These are phyloP conservation scores for Lordiphosa andalusiaca DNA, from an alignment of 2,888 invertebrate genomes.

Conservation along the genomic window DNA sequence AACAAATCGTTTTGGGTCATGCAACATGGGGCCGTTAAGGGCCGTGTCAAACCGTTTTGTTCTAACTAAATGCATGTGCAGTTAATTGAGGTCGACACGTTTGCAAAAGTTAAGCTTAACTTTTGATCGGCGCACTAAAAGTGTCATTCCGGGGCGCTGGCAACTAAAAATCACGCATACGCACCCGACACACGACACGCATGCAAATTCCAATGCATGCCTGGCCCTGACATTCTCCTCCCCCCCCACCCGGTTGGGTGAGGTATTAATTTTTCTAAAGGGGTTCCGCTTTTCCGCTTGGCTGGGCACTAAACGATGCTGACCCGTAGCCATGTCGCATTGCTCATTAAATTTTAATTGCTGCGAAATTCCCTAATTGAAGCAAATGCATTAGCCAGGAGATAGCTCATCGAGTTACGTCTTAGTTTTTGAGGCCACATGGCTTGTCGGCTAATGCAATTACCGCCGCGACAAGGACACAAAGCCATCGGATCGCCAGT, in stretches of 20 bases:
- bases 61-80: constrained; percentile 4
- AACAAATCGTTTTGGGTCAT: constrained; percentile 64
- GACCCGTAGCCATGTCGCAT: constrained; percentile 23
- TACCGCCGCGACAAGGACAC: constrained; percentile 39
- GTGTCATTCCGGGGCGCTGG: constrained; percentile 1
- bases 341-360: constrained; percentile 59
- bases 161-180: constrained; percentile 51
- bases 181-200: constrained; percentile 8
- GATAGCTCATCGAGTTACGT: constrained; percentile 53
- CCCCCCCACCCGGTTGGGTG: constrained; percentile 2
- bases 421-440: constrained; percentile 42
- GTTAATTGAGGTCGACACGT: constrained; percentile 24
- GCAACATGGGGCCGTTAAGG: constrained; percentile 37
- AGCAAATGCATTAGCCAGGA: constrained; percentile 31
- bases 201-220: constrained; percentile 13
- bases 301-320: constrained; percentile 7
- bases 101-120: constrained; percentile 14
- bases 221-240: too few relatives aligned
- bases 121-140: constrained; percentile 14
- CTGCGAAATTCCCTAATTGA: constrained; percentile 51
- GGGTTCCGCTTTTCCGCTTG: constrained; percentile 10
- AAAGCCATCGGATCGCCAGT: constrained; percentile 30
- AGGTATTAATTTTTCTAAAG: constrained; percentile 5
- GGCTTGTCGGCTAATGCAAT: constrained; percentile 51
- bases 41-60: background rate